Evolutionary conservation across 2,888 invertebrate genomes (phyloP), one percentile per base, ranked within the genome.

Genomic region (Drosophila algonquin): DNA sequence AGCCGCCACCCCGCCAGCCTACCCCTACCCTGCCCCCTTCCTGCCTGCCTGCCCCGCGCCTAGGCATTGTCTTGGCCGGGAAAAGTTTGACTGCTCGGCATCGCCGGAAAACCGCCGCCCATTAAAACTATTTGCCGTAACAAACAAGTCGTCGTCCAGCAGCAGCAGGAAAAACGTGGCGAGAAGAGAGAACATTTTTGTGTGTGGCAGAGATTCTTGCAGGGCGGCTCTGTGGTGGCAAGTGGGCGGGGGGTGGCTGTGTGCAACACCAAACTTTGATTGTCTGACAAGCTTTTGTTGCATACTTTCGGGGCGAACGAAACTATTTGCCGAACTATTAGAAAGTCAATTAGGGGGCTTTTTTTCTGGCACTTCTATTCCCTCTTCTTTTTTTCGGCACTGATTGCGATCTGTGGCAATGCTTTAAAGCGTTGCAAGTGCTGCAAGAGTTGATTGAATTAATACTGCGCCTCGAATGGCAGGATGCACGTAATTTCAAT

Each of bases 41-140:
- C 2, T 6, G 35, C 40, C 40, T 6, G 21, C 40, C 3, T 5
- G 5, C 14, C 35, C 9, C 40, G 21, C 21, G 52, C 44, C 51
- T 44, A 50, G 61, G 45, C 51, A 64, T 69, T 71, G 78, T 76
- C 78, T 86, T 65, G 69, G 46, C 56, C 18, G 57, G 55, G 45
- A 81, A 74, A 87, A 75, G 74, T 76, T 79, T 27, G 64, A 69
- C 73, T 73, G 56, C 46, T 48, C 51, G 40, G 40, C 40, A 40
- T 40, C 40, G 63, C 54, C 74, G 72, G 70, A 81, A 84, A 82
- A 71, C 81, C 79, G 75, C 74, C 76, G 78, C 73, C 88, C 79
- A 88, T 83, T 86, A 82, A 86, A 83, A 88, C 83, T 88, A 83
- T 83, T 83, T 83, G 74, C 74, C 81, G 75, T 76, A 69, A 76